Conservation (phyloP, 2,888 invertebrate genomes). For the Eledona agricola region DNA sequence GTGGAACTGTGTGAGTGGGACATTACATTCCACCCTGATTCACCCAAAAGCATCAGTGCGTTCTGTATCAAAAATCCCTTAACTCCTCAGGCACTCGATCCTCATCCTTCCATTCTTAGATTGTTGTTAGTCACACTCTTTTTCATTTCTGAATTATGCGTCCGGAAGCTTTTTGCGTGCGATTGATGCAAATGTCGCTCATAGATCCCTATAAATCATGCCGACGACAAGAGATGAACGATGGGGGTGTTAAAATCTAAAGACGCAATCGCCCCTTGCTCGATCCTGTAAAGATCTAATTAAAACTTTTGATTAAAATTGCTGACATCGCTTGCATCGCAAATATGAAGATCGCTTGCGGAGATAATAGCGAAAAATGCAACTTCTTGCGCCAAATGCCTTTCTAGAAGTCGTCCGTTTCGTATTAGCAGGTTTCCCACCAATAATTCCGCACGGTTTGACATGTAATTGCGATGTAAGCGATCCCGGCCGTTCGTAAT, state of each 20-base stretch:
- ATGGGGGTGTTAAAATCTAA: too few relatives aligned
- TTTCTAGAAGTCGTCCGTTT: conserved; percentile 15
- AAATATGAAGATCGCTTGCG: conserved; percentile 10
- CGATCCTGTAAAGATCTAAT: too few relatives aligned
- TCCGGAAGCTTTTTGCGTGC: too few relatives aligned
- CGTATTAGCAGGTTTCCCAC: conserved; percentile 31
- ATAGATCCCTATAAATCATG: conserved; percentile 38
- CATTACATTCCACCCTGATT: background rate
- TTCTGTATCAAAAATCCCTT: conserved; percentile 33
- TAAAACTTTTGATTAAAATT: too few relatives aligned
- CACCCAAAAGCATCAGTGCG: conserved; percentile 30
- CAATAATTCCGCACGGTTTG: conserved; percentile 28
- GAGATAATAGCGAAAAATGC: conserved; percentile 22
- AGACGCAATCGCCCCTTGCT: too few relatives aligned
- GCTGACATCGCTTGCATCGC: too few relatives aligned
- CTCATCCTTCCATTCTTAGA: conserved; percentile 28
- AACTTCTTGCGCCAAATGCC: conserved; percentile 25
- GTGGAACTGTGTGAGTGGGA: conserved; percentile 30
- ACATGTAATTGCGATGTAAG: conserved; percentile 32
- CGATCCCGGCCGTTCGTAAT: conserved; percentile 19
- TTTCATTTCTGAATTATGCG: too few relatives aligned
- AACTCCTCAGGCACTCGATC: conserved; percentile 30
- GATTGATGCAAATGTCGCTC: conserved; percentile 36
- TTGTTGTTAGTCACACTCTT: too few relatives aligned
- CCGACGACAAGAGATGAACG: too few relatives aligned